Conservation (phyloP, 2,888 invertebrate species). For the Dryocosmus kuriphilus region DNA sequence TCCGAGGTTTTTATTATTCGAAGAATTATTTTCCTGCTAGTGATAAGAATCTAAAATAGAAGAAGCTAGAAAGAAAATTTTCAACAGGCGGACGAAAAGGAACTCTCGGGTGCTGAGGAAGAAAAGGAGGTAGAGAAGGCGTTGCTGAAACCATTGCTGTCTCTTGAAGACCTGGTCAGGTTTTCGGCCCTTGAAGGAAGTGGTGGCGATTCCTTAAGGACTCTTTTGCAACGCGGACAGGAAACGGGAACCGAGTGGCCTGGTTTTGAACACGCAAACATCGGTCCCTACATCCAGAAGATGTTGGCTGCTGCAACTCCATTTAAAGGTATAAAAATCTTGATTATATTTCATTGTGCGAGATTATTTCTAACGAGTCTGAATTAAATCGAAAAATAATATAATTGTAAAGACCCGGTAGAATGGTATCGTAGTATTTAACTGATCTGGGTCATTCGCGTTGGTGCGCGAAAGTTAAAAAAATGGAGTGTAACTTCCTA, state of each 20-base stretch:
- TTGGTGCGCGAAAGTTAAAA: slow-evolving; percentile 61
- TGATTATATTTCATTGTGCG: too few species aligned
- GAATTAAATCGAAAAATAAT: not conserved
- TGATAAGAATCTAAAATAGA: slow-evolving; percentile 37
- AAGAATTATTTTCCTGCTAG: slow-evolving; percentile 36
- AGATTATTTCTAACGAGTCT: not conserved
- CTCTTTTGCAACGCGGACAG: slow-evolving; percentile 78
- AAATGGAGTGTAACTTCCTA: slow-evolving; percentile 61
- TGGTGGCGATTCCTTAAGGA: slow-evolving; percentile 79
- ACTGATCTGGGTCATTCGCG: slow-evolving; percentile 66
- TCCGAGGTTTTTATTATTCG: not conserved
- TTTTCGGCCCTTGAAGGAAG: slow-evolving; percentile 79
- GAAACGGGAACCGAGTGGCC: slow-evolving; percentile 78
- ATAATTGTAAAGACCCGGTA: not conserved
- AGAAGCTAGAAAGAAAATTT: slow-evolving; percentile 62
- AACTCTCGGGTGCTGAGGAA: slow-evolving; percentile 81
- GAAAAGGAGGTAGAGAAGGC: slow-evolving; percentile 82
- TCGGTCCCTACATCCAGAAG: slow-evolving; percentile 80
- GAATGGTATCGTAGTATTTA: not conserved
- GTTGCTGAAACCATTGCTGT: slow-evolving; percentile 80
- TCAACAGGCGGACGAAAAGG: slow-evolving; percentile 80
- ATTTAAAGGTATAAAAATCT: slow-evolving; percentile 69
- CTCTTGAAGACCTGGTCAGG: slow-evolving; percentile 81
- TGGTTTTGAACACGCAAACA: slow-evolving; percentile 78
- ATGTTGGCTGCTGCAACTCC: slow-evolving; percentile 77